These are phyloP conservation scores for Didymodactylos carnosus DNA, from an alignment of 2,888 invertebrate genomes.

Conservation along the genomic window DNA sequence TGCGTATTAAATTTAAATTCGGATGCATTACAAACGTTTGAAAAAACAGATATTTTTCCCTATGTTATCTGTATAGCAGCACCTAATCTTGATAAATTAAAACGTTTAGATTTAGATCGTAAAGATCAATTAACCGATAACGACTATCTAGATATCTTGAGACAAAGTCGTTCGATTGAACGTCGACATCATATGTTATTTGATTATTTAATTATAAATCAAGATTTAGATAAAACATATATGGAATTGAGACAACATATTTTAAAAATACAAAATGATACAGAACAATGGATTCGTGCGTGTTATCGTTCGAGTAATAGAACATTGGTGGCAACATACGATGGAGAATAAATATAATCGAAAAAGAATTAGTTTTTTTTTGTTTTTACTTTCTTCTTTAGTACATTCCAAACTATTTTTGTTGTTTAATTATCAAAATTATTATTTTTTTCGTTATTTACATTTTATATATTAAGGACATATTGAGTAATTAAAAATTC, in stretches of 20 bases:
- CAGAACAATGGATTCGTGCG: not conserved
- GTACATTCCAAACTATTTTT: no score
- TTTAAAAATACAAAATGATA: not conserved
- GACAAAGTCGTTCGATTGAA: not conserved
- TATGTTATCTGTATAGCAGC: conserved; percentile 83
- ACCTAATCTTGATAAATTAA: conserved; percentile 66
- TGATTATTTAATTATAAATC: not conserved
- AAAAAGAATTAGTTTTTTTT: no score
- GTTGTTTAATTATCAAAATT: no score
- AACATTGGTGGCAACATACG: no score
- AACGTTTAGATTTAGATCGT: not conserved
- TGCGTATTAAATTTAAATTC: conserved; percentile 18
- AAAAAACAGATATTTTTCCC: conserved; percentile 81
- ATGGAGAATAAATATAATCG: no score
- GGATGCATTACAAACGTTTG: conserved; percentile 71
- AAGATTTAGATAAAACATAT: not conserved
- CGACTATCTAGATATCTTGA: not conserved
- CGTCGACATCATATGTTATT: not conserved
- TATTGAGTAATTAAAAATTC: no score
- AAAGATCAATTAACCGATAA: not conserved
- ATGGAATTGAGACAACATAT: not conserved
- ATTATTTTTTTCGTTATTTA: no score
- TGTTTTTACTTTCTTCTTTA: no score
- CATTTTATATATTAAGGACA: no score
- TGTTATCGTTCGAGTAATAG: no score